These are phyloP conservation scores for Eupeodes corollae DNA, from an alignment of 1,140 invertebrate genomes.

Conservation along the genomic window DNA sequence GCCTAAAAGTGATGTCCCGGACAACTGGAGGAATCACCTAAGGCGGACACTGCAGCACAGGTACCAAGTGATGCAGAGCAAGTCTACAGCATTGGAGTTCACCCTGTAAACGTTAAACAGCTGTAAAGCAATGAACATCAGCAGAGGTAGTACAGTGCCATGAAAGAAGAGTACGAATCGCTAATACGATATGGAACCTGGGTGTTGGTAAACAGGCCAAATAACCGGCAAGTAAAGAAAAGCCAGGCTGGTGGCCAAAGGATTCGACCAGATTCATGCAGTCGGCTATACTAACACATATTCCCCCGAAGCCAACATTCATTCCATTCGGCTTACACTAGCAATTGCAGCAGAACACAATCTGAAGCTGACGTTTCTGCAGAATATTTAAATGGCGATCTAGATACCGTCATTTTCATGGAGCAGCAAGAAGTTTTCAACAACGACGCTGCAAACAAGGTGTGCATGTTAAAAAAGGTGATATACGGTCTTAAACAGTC, in stretches of 20 bases:
- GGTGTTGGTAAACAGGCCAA: constrained; percentile 14
- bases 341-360: not conserved
- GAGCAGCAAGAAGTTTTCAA: constrained; percentile 21
- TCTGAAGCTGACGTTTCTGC: constrained; percentile 24
- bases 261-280: constrained; percentile 15
- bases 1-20: not conserved
- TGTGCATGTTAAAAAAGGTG: constrained; percentile 23
- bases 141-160: constrained; percentile 13
- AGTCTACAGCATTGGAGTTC: not conserved
- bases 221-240: constrained; percentile 24
- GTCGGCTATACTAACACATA: constrained; percentile 29
- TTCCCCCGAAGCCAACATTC: constrained; percentile 16
- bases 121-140: not conserved
- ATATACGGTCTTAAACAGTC: constrained; percentile 37
- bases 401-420: constrained; percentile 36
- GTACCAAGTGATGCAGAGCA: not conserved
- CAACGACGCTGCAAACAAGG: constrained; percentile 6
- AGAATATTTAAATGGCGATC: constrained; percentile 22
- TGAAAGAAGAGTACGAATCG: constrained; percentile 13
- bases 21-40: not conserved
- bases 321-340: constrained; percentile 1
- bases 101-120: not conserved
- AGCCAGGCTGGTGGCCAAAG: constrained; percentile 30
- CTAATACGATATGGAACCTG: constrained; percentile 13
- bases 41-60: not conserved